phyloP scores from a whole-genome alignment of 1,140 invertebrate genomes.

The Drosophila carrolli region DNA sequence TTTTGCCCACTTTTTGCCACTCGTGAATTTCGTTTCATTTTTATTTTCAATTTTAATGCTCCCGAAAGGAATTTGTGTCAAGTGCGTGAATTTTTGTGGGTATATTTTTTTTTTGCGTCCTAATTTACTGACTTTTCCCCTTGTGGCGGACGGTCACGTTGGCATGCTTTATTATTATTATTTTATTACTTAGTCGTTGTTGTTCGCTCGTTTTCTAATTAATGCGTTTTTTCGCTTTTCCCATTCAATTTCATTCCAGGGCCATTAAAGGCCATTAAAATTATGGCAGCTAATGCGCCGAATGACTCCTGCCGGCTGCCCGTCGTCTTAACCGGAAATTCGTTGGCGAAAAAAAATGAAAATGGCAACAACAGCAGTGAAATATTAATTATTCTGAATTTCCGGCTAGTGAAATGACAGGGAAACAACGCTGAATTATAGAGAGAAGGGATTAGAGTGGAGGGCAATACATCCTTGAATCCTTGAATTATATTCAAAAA shows the following conservation, averaged over 20 bases:
- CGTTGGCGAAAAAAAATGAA: slow-evolving; percentile 23
- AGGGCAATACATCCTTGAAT: neutral
- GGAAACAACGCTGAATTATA: slow-evolving; percentile 4
- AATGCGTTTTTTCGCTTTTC: slow-evolving; percentile 52
- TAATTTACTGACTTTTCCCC: slow-evolving; percentile 58
- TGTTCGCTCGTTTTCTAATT: slow-evolving; percentile 68
- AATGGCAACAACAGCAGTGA: slow-evolving; percentile 24
- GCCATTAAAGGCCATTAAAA: slow-evolving; percentile 78
- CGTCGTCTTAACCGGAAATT: slow-evolving; percentile 66
- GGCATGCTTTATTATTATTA: slow-evolving; percentile 70
- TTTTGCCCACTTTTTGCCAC: slow-evolving; percentile 28
- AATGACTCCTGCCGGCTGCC: slow-evolving; percentile 30
- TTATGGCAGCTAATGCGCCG: slow-evolving; percentile 70
- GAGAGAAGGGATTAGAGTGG: neutral
- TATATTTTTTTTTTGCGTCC: slow-evolving; percentile 52
- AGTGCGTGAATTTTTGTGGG: slow-evolving; percentile 70
- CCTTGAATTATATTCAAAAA: neutral
- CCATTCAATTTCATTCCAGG: slow-evolving; percentile 6
- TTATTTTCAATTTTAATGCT: slow-evolving; percentile 70
- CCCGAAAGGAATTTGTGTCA: slow-evolving; percentile 72
- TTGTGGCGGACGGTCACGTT: slow-evolving; percentile 51
- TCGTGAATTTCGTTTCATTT: slow-evolving; percentile 30
- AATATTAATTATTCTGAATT: slow-evolving; percentile 70
- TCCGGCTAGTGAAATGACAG: slow-evolving; percentile 49
- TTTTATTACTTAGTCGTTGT: slow-evolving; percentile 62